A percentile compares a stretch with the other conserved stretches of the same genome.
phyloP scores from a whole-genome alignment of 2,888 invertebrate genomes.

The Tanaodytes sp. region DNA sequence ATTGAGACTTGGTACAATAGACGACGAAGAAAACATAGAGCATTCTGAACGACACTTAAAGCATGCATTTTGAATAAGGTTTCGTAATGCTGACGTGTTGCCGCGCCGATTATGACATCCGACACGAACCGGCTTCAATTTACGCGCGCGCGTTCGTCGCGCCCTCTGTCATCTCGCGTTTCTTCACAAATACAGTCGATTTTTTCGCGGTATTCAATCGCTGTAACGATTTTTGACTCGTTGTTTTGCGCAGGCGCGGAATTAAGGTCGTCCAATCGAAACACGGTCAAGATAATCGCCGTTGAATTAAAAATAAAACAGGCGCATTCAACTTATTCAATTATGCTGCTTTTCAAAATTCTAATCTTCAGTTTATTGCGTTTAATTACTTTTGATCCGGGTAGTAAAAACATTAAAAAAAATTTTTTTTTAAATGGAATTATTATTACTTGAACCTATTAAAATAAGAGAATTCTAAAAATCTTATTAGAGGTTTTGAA shows the following conservation, averaged over 20 bases:
- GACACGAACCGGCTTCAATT: conserved; percentile 25
- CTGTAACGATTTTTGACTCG: background rate
- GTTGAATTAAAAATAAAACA: background rate
- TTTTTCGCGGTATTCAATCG: too few species aligned
- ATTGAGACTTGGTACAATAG: conserved; percentile 60
- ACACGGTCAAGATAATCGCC: background rate
- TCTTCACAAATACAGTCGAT: too few species aligned
- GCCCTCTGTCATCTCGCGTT: too few species aligned
- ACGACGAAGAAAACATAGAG: conserved; percentile 71
- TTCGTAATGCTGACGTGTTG: conserved; percentile 48
- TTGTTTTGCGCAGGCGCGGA: conserved; percentile 3
- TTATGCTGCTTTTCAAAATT: too few species aligned
- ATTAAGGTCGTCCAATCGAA: conserved; percentile 15
- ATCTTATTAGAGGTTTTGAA: too few species aligned
- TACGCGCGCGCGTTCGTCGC: conserved; percentile 26
- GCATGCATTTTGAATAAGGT: conserved; percentile 71
- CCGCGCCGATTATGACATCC: conserved; percentile 45
- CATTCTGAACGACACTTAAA: conserved; percentile 72
- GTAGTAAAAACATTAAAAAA: too few species aligned
- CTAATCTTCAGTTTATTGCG: too few species aligned
- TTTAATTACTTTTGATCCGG: too few species aligned
- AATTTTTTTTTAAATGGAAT: too few species aligned
- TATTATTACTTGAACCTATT: too few species aligned
- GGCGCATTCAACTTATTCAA: too few species aligned
- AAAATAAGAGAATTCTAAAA: too few species aligned